phyloP scores from a whole-genome alignment of 2,888 invertebrate genomes.

The Azorinus chamasolen region DNA sequence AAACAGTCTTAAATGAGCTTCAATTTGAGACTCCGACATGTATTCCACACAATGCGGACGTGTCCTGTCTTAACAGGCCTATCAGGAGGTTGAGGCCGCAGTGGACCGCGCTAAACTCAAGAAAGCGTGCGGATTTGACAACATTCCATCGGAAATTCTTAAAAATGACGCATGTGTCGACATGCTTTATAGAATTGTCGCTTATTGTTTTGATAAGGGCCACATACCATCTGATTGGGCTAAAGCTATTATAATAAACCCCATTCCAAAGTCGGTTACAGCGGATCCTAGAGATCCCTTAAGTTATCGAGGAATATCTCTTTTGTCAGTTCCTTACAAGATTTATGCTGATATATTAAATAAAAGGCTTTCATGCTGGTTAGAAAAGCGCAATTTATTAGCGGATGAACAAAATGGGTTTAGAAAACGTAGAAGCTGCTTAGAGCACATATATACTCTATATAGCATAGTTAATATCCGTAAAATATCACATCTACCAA shows the following conservation, averaged over 20 bases:
- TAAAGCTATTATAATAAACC: conserved; percentile 23
- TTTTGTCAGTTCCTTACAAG: conserved; percentile 13
- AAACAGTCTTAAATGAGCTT: conserved; percentile 5
- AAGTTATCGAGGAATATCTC: conserved; percentile 13
- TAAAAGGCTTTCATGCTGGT: conserved; percentile 10
- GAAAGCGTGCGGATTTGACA: conserved; percentile 14
- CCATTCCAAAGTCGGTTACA: conserved; percentile 11
- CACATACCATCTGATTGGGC: conserved; percentile 15
- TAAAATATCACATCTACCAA: neutral
- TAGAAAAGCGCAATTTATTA: conserved; percentile 1
- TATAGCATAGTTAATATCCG: conserved; percentile 2
- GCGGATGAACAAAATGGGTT: conserved; percentile 17
- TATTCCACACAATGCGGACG: neutral
- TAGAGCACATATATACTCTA: conserved; percentile 7
- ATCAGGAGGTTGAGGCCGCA: conserved; percentile 18
- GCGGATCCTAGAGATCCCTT: conserved; percentile 19
- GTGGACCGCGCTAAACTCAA: conserved; percentile 6
- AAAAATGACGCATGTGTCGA: conserved; percentile 22
- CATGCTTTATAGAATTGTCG: conserved; percentile 8
- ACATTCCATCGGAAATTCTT: conserved; percentile 21
- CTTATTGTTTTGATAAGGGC: conserved; percentile 25
- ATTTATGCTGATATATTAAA: conserved; percentile 17
- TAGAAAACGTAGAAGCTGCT: neutral
- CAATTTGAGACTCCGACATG: neutral
- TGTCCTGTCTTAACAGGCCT: neutral